Evolutionary conservation across 2,113 vertebrate genomes (phyloP).

Genomic region (Pipa parva): DNA sequence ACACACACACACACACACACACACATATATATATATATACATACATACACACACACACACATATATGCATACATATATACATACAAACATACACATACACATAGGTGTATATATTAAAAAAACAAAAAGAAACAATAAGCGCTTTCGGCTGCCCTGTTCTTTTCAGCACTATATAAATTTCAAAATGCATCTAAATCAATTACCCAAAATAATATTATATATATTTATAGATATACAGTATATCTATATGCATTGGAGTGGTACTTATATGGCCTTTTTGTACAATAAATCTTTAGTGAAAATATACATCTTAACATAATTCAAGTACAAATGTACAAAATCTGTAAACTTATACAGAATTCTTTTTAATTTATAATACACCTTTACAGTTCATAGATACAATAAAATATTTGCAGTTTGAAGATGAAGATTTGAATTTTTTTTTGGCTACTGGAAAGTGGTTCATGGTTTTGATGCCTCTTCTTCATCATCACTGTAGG

Average conservation of each 20-base stretch:
- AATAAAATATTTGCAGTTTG: slow-evolving; percentile 60
- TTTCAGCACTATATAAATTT: not conserved
- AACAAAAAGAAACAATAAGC: not conserved
- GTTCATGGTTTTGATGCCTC: slow-evolving; percentile 71
- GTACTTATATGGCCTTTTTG: slow-evolving; percentile 76
- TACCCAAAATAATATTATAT: slow-evolving; percentile 32
- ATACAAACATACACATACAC: too few species aligned
- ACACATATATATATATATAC: too few species aligned
- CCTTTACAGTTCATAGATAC: slow-evolving; percentile 76
- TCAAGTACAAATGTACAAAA: slow-evolving; percentile 83
- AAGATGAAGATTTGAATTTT: slow-evolving; percentile 56
- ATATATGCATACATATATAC: too few species aligned
- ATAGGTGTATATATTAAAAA: too few species aligned
- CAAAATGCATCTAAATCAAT: slow-evolving; percentile 24
- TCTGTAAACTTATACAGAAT: slow-evolving; percentile 77
- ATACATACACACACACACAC: too few species aligned
- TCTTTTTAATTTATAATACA: slow-evolving; percentile 75
- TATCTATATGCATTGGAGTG: slow-evolving; percentile 70
- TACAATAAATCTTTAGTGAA: slow-evolving; percentile 84
- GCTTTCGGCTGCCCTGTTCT: not conserved
- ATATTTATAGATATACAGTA: slow-evolving; percentile 9
- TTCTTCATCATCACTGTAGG: slow-evolving; percentile 71
- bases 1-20: too few species aligned
- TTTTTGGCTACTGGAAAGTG: slow-evolving; percentile 58
- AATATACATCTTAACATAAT: slow-evolving; percentile 93